These are phyloP conservation scores for Paragorgia papillata DNA, from an alignment of 92 coral and sea anemone genomes.

Conservation along the genomic window DNA sequence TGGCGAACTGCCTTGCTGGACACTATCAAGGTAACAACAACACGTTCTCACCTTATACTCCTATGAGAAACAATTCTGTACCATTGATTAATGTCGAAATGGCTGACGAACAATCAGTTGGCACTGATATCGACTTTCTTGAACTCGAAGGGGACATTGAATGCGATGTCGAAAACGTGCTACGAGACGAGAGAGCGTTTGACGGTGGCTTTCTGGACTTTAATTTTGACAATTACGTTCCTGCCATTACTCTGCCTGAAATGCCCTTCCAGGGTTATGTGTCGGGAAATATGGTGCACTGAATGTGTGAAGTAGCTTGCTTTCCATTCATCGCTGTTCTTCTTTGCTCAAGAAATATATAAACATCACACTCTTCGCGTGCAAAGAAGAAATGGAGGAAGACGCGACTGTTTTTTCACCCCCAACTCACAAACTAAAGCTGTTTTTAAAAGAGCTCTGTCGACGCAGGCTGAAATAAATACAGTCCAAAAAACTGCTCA, in stretches of 20 bases:
- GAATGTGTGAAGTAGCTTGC: conserved; percentile 25
- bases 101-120: conserved; percentile 31
- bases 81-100: conserved; percentile 39
- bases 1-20: conserved; percentile 4
- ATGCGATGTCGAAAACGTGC: conserved; percentile 89
- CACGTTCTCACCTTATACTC: neutral
- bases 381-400: no score
- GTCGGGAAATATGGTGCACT: conserved; percentile 41
- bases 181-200: conserved; percentile 75
- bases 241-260: conserved; percentile 49
- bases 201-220: conserved; percentile 95
- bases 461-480: neutral
- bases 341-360: no score
- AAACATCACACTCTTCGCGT: no score
- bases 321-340: no score
- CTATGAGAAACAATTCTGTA: neutral
- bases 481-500: neutral
- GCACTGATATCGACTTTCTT: conserved; percentile 72
- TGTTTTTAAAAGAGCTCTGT: neutral
- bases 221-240: conserved; percentile 83
- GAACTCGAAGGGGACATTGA: conserved; percentile 81
- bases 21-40: neutral
- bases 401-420: no score
- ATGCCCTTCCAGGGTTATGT: conserved; percentile 13
- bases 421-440: no score